These are phyloP conservation scores for Leptoclinus maculatus DNA, from an alignment of 2,797 vertebrate genomes.

Conservation along the genomic window DNA sequence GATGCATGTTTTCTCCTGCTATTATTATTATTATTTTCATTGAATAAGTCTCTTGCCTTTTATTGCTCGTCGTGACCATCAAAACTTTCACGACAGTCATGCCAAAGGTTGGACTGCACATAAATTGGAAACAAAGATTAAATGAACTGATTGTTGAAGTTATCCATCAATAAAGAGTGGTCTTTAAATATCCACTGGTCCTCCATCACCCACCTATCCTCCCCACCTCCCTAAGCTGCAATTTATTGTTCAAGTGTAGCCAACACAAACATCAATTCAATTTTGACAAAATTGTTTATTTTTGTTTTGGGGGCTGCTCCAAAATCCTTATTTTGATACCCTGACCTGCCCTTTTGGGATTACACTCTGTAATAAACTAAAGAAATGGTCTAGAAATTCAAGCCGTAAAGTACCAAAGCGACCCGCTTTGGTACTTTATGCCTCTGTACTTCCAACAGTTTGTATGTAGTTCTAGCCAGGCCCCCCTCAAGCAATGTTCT, in stretches of 20 bases:
- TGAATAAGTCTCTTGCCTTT: too few relatives aligned
- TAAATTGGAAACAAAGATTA: constrained; percentile 20
- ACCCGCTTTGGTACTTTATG: background rate
- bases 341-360: background rate
- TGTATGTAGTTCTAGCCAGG: constrained; percentile 7
- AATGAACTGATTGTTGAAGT: constrained; percentile 48
- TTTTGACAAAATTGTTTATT: background rate
- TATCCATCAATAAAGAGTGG: constrained; percentile 50
- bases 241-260: constrained; percentile 2
- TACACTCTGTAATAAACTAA: background rate
- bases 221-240: background rate
- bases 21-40: too few relatives aligned
- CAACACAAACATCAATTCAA: background rate
- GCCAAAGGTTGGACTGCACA: constrained; percentile 16
- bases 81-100: background rate
- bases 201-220: constrained; percentile 7
- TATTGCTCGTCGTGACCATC: background rate
- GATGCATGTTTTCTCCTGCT: too few relatives aligned
- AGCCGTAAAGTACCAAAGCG: background rate
- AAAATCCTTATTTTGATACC: background rate
- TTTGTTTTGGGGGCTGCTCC: background rate
- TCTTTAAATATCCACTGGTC: constrained; percentile 34
- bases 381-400: background rate
- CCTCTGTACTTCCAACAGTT: background rate
- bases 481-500: constrained; percentile 17